Evolutionary conservation across 2,113 vertebrate genomes (phyloP), one percentile per base, ranked within the genome.

Genomic region (Triplophysa dalaica): DNA sequence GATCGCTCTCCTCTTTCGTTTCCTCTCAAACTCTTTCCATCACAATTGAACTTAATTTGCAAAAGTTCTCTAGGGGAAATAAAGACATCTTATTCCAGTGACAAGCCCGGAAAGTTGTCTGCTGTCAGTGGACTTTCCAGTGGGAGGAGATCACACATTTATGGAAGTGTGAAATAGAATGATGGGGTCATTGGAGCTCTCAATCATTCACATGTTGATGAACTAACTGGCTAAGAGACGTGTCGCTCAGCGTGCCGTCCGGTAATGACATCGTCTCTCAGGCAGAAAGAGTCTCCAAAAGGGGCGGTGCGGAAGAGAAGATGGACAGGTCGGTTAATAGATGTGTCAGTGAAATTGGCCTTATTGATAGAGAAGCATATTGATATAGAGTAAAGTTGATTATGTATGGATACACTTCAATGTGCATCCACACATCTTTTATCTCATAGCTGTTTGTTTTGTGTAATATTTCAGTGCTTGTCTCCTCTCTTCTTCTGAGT

Each of bases 191-290:
- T 62, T 70, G 77, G 58, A 75, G 19, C 58, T 79, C 56, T 70
- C 77, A 79, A 16, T 79, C 67, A 70, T 68, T 21, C 14, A 1
- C 58, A 50, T 16, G 9, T 17, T 70, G 77, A 63, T 63, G 67
- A 43, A 48, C 66, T 52, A 58, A 70, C 41, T 70, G 58, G 67
- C 8, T 38, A 19, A 70, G 77, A 33, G 77, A 48, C 17, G 41
- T 70, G 77, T 79, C 77, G 63, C 26, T 70, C 77, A 70, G 41
- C 22, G 62, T 21, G 58, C 12, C 2, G 7, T 52, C 60, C 6
- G 3, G 21, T 79, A 79, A 79, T 79, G 67, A 79, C 58, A 70
- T 79, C 24, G 67, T 79, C 77, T 70, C 77, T 79, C 56, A 63
- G 56, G 54, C 41, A 22, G 24, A 70, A 56, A 61, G 56, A 54